Evolutionary conservation across 2,888 invertebrate species (phyloP).

Genomic region (Gasteruption jaculator): DNA sequence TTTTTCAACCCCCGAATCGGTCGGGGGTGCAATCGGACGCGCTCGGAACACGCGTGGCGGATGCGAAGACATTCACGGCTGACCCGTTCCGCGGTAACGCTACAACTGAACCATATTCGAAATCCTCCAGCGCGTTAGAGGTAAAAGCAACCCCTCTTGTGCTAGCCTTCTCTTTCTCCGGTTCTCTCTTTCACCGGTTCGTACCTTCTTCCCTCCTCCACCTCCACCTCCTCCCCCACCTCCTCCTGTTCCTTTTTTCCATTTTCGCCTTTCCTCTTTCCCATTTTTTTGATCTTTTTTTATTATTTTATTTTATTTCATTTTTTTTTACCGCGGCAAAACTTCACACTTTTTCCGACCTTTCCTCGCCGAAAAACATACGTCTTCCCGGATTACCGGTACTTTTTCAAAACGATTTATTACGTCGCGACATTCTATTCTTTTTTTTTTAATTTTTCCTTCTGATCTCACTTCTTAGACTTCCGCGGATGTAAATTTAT

Average conservation of each 20-base stretch:
- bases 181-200: constrained; percentile 20
- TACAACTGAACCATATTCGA: constrained; percentile 46
- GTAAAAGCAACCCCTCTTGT: constrained; percentile 26
- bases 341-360: not conserved
- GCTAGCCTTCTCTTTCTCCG: constrained; percentile 21
- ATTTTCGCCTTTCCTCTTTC: constrained; percentile 8
- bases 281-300: not conserved
- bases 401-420: too few species aligned
- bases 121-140: constrained; percentile 35
- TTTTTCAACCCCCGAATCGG: too few species aligned
- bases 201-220: constrained; percentile 21
- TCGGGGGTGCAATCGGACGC: constrained; percentile 14
- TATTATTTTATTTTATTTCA: constrained; percentile 5
- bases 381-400: too few species aligned
- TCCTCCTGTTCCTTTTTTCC: constrained; percentile 6
- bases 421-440: too few species aligned
- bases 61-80: constrained; percentile 30
- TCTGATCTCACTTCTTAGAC: too few species aligned
- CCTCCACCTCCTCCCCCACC: constrained; percentile 18
- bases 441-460: too few species aligned
- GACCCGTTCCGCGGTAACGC: constrained; percentile 43
- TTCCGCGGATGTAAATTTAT: too few species aligned
- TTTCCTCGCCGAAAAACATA: constrained; percentile 1
- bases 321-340: constrained; percentile 7
- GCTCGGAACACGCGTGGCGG: constrained; percentile 21